Base-by-base conservation (phyloP, 2,113 vertebrate species). In the Chionodraco myersi region DNA sequence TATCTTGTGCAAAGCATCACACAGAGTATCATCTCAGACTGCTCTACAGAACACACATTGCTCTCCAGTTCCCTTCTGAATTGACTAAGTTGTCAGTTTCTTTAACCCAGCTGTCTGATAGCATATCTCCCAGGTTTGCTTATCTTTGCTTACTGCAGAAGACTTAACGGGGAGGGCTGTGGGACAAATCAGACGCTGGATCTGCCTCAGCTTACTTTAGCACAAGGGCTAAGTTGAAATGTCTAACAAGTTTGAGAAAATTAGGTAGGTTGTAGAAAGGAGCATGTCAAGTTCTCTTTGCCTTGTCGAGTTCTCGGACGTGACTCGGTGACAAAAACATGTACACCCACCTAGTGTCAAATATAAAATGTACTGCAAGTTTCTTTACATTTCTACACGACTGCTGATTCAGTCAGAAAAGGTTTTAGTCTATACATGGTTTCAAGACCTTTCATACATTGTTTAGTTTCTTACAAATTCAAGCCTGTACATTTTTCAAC, bases 71-170 rank as follows among this genome's bases (percentile, higher is more conserved):
- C 36, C 26, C 5, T 21, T 72, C 49, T 61, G 65, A 82, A 57
- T 59, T 69, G 66, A 84, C 18, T 34, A 13, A 13, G 67, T 73
- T 72, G 73, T 89, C 86, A 72, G 72, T 83, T 80, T 79, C 84
- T 81, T 58, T 67, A 76, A 85, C 18, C 80, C 67, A 81, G 23
- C 59, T 5, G 59, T 77, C 65, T 3, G 78, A 86, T 82, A 80
- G 36, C 61, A 76, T 90, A 53, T 83, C 59, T 80, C 52, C 8
- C 51, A 79, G 76, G 76, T 76, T 70, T 67, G 36, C 79, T 88
- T 85, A 85, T 89, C 84, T 77, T 51, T 6, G 51, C 53, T 81
- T 21, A 11, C 72, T 62, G 73, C 79, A 74, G 80, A 73, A 79
- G 58, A 79, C 67, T 77, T 64, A 62, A 62, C 79, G 75, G 74